Conservation (phyloP, 2,797 vertebrate genomes). For the Gallinago stenura region DNA sequence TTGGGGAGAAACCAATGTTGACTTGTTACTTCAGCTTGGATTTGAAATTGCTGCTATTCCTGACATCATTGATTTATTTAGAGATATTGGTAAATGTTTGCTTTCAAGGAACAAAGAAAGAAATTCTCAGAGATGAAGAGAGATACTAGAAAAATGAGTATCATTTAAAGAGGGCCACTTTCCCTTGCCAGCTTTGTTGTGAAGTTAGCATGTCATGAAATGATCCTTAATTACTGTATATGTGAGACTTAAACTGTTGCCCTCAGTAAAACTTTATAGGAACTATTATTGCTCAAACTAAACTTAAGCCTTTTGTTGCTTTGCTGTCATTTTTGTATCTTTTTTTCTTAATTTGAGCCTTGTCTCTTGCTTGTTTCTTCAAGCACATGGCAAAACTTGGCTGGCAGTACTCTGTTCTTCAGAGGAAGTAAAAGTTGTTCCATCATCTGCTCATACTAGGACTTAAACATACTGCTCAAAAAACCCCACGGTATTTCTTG, state of each 20-base stretch:
- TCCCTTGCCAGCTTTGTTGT: neutral
- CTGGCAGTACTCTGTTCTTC: neutral
- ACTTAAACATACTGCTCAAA: neutral
- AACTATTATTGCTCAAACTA: neutral
- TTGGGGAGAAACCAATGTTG: neutral
- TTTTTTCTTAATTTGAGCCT: neutral
- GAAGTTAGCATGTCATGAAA: neutral
- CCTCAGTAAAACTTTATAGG: neutral
- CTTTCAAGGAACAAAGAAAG: neutral
- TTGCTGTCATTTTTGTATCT: neutral
- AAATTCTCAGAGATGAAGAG: neutral
- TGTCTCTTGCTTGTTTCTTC: neutral
- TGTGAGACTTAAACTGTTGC: neutral
- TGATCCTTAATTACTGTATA: neutral
- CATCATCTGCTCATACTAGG: neutral
- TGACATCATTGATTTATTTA: neutral
- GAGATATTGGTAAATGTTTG: neutral
- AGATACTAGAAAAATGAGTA: neutral
- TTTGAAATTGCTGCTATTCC: neutral
- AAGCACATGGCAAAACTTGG: neutral
- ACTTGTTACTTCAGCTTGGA: neutral
- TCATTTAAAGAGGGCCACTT: neutral
- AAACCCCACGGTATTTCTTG: neutral
- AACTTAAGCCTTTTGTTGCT: neutral
- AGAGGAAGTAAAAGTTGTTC: neutral